Conservation (phyloP, 2,888 invertebrate genomes). For the Parasteatoda lunata region DNA sequence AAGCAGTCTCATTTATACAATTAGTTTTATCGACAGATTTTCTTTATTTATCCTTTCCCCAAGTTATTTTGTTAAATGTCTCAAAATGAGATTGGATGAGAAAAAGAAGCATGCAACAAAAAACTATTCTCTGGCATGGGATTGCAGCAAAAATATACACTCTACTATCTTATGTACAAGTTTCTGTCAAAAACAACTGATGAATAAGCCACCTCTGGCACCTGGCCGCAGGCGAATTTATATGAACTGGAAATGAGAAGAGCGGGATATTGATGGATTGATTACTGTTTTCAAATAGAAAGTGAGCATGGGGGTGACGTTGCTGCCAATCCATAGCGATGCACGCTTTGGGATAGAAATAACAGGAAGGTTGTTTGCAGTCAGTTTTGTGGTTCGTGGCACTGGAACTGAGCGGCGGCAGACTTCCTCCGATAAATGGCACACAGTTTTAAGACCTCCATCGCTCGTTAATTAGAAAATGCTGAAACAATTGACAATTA, state of each 20-base stretch:
- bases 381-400: slow-evolving; percentile 37
- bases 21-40: slow-evolving; percentile 9
- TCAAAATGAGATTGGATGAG: slow-evolving; percentile 22
- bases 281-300: neutral
- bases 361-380: slow-evolving; percentile 29
- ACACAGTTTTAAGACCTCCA: slow-evolving; percentile 33
- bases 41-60: slow-evolving; percentile 7
- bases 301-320: neutral
- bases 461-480: slow-evolving; percentile 15
- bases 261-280: neutral
- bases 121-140: slow-evolving; percentile 12
- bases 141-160: slow-evolving; percentile 68
- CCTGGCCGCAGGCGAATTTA: neutral
- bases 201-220: slow-evolving; percentile 6
- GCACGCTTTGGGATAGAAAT: slow-evolving; percentile 10
- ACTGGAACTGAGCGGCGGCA: slow-evolving; percentile 28
- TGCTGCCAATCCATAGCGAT: slow-evolving; percentile 1
- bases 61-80: slow-evolving; percentile 23
- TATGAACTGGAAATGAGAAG: slow-evolving; percentile 7
- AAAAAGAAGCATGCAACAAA: slow-evolving; percentile 59
- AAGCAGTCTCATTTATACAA: slow-evolving; percentile 23
- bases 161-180: slow-evolving; percentile 67
- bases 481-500: neutral
- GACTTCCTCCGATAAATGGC: slow-evolving; percentile 32
- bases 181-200: slow-evolving; percentile 26